Evolutionary conservation across 64 coral and sea anemone species (phyloP), one percentile per base, ranked within the genome.

Genomic region (Platygyra sinensis): DNA sequence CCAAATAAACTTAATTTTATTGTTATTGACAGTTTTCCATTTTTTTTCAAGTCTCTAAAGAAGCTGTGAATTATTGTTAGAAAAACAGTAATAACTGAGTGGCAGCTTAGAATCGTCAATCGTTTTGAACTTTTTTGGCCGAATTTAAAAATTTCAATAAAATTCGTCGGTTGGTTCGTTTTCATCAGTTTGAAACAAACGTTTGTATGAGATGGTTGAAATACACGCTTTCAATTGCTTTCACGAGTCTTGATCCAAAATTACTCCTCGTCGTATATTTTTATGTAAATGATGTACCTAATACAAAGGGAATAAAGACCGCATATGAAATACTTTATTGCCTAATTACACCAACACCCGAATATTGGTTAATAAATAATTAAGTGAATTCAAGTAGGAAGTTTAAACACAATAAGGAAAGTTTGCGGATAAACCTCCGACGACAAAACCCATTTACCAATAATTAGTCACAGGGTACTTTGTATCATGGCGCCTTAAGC

Each of bases 391-490:
- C 63, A 72, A 18, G 80, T 46, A n/a, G 60, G 59, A 81, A 17
- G 15, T 65, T 36, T 61, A 10, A 38, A 24, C 7, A 65, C 59
- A 83, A 39, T 64, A 13, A 49, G 22, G 4, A 71, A 49, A 85
- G 33, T 46, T 85, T 85, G 69, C 17, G 20, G 64, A 14, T 67
- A 85, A 46, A 46, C 18, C 62, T 42, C 14, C 20, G 51, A 28
- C 63, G 24, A 71, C 36, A 71, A 85, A 49, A 71, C 33, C 19
- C 63, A 71, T 85, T 85, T 6, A 72, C 63, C 36, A 46, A 50
- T 85, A 85, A 85, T 85, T 85, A 85, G 63, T 62, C 38, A 33
- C n/a, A 38, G 22, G 22, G 81, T 49, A 51, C 64, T 71, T 64
- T 12, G 27, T 39, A 31, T 25, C 18, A 36, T 30, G 20, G 61